Conservation (phyloP, 2,888 invertebrate genomes). For the Blera fallax region DNA sequence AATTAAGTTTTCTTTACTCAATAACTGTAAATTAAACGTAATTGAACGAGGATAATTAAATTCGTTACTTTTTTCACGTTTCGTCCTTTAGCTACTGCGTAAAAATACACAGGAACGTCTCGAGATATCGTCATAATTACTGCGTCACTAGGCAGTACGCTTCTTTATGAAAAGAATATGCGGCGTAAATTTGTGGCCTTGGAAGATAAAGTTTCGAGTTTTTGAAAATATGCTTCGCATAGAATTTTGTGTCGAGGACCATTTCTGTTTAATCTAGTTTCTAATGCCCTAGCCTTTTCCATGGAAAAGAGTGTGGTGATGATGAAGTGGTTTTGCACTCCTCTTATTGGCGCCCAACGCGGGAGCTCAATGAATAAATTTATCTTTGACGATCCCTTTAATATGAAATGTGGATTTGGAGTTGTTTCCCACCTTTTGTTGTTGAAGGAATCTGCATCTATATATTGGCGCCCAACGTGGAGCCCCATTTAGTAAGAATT, state of each 20-base stretch:
- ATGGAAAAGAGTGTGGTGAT: too few relatives aligned
- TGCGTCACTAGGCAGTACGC: conserved; percentile 1
- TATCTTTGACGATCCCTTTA: too few relatives aligned
- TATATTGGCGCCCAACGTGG: too few relatives aligned
- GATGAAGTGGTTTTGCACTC: too few relatives aligned
- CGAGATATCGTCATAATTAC: conserved; percentile 4
- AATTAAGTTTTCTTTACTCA: conserved; percentile 39
- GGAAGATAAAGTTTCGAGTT: not conserved
- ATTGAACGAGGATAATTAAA: conserved; percentile 52
- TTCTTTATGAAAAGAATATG: too few relatives aligned
- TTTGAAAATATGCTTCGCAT: not conserved
- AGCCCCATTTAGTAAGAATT: too few relatives aligned
- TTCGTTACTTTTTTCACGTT: not conserved
- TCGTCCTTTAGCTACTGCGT: not conserved
- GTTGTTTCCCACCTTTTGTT: too few relatives aligned
- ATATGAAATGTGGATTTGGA: too few relatives aligned
- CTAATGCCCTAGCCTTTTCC: not conserved
- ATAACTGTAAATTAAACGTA: conserved; percentile 51
- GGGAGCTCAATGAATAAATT: not conserved
- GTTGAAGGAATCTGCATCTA: too few relatives aligned
- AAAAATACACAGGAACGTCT: not conserved
- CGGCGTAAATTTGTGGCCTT: too few relatives aligned
- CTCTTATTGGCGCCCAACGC: not conserved
- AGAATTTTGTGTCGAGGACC: not conserved
- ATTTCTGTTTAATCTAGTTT: not conserved